Conservation (phyloP, 35 echinoderm and acorn worm genomes). For the Apostichopus parvimensis region DNA sequence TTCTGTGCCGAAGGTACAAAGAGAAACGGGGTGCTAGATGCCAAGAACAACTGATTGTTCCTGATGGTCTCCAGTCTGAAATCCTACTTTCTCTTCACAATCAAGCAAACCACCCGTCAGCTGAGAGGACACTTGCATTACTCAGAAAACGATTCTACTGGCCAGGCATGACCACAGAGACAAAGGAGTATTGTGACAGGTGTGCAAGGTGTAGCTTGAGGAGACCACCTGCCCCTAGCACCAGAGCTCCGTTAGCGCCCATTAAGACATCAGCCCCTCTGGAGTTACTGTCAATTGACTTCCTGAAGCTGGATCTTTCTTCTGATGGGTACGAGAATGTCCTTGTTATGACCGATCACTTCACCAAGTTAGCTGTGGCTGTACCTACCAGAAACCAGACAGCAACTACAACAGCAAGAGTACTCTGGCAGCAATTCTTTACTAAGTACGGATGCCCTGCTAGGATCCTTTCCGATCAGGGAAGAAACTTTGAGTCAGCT, state of each 20-base stretch:
- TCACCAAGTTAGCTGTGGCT: slow-evolving; percentile 38
- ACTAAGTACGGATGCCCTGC: slow-evolving; percentile 8
- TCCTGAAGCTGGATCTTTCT: slow-evolving; percentile 4
- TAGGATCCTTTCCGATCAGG: background rate
- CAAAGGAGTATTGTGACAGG: background rate
- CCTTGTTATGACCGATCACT: slow-evolving; percentile 46
- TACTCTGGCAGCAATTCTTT: background rate
- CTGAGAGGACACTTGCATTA: background rate
- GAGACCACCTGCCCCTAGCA: background rate
- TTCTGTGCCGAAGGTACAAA: background rate
- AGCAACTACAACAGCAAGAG: slow-evolving; percentile 17
- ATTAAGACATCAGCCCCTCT: slow-evolving; percentile 16
- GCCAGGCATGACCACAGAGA: background rate
- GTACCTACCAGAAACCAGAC: slow-evolving; percentile 50
- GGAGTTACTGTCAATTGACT: slow-evolving; percentile 57
- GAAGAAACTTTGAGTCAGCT: background rate
- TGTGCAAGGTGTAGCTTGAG: background rate
- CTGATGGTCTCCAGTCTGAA: background rate
- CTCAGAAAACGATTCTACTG: background rate
- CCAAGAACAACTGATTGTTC: slow-evolving; percentile 11
- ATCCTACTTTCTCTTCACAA: background rate
- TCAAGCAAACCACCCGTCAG: background rate
- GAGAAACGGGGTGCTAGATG: background rate
- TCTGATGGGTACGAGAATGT: slow-evolving; percentile 9
- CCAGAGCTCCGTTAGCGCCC: background rate